Evolutionary conservation across 2,797 vertebrate genomes (phyloP).

Genomic region (Luscinia luscinia): DNA sequence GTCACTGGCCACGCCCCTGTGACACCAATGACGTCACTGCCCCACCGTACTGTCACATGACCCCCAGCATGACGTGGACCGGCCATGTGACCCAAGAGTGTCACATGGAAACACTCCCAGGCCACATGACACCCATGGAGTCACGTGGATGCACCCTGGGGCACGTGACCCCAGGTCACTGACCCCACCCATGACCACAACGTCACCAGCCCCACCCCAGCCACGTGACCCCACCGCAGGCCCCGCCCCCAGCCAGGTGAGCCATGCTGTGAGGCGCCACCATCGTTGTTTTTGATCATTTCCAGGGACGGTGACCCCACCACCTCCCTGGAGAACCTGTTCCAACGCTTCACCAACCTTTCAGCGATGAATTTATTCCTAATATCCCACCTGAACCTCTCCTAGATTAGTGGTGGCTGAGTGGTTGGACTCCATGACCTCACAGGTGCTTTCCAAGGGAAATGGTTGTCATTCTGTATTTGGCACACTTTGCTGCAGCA

Average conservation of each 20-base stretch:
- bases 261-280: neutral
- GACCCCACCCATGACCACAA: too few relatives aligned
- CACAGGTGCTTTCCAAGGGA: neutral
- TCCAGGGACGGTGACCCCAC: neutral
- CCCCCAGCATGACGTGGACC: too few relatives aligned
- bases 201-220: too few relatives aligned
- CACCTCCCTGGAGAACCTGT: neutral
- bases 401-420: neutral
- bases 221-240: too few relatives aligned
- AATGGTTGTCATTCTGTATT: neutral
- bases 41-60: too few relatives aligned
- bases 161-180: too few relatives aligned
- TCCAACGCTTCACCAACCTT: neutral
- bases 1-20: too few relatives aligned
- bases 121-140: too few relatives aligned
- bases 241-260: neutral
- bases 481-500: neutral
- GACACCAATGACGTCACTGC: too few relatives aligned
- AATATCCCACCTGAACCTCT: neutral
- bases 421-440: fast-evolving
- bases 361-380: neutral
- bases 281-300: neutral
- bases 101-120: too few relatives aligned
- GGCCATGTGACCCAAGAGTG: too few relatives aligned
- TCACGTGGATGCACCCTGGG: too few relatives aligned